Evolutionary conservation across 2,888 invertebrate species (phyloP).

Genomic region (Caradrina kadenii): DNA sequence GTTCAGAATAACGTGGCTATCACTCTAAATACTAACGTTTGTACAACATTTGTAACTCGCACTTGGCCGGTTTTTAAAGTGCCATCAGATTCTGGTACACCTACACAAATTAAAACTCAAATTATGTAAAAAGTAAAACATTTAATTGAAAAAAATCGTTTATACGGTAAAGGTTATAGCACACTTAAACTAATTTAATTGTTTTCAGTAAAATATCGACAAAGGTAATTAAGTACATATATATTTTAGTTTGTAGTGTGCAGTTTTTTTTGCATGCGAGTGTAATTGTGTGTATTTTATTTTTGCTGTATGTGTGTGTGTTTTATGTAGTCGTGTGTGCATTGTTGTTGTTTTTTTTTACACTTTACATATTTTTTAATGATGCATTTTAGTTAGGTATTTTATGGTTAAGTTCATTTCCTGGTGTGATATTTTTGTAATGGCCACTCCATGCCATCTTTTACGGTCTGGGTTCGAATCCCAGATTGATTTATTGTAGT

Average conservation of each 20-base stretch:
- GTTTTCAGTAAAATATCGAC: conserved; percentile 35
- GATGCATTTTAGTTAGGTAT: not conserved
- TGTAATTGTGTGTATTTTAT: conserved; percentile 47
- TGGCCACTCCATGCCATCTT: too few relatives aligned
- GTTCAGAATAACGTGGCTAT: not conserved
- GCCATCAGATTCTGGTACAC: too few relatives aligned
- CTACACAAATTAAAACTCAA: not conserved
- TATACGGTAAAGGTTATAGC: not conserved
- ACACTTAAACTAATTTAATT: conserved; percentile 24
- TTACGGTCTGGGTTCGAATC: too few relatives aligned
- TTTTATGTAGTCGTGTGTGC: conserved; percentile 53
- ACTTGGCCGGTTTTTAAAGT: too few relatives aligned
- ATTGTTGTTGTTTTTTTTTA: conserved; percentile 38
- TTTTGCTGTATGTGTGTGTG: conserved; percentile 57
- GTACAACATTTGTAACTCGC: too few relatives aligned
- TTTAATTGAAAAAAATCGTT: not conserved
- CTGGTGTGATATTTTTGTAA: too few relatives aligned
- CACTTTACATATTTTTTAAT: not conserved
- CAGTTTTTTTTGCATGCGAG: conserved; percentile 55
- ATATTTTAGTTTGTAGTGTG: conserved; percentile 41
- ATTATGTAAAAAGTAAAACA: not conserved
- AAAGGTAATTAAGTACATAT: conserved; percentile 50
- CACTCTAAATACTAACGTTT: not conserved
- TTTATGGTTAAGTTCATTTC: not conserved
- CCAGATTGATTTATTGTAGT: too few relatives aligned